Evolutionary conservation across 2,888 invertebrate genomes (phyloP).

Genomic region (Tryphoninae sp.): DNA sequence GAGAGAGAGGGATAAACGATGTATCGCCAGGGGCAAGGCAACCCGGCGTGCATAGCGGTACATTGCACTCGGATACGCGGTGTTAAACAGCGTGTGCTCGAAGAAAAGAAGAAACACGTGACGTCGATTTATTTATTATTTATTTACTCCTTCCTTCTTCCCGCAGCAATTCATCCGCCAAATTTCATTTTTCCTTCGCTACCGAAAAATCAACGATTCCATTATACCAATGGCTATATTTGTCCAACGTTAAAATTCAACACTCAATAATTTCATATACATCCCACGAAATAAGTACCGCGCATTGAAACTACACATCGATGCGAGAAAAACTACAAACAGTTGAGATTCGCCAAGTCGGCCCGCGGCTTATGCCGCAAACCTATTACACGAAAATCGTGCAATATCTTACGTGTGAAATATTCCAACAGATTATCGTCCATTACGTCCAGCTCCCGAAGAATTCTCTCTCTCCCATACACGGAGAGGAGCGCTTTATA

Average conservation of each 20-base stretch:
- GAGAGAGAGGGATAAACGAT: slow-evolving; percentile 47
- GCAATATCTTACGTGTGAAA: slow-evolving; percentile 66
- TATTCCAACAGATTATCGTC: slow-evolving; percentile 68
- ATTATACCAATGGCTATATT: too few species aligned
- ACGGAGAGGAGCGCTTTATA: too few species aligned
- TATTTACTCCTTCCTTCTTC: too few species aligned
- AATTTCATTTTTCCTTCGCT: too few species aligned
- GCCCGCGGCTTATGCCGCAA: neutral
- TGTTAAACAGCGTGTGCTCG: slow-evolving; percentile 65
- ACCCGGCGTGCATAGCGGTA: slow-evolving; percentile 72
- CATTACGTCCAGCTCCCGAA: slow-evolving; percentile 67
- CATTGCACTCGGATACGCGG: slow-evolving; percentile 65
- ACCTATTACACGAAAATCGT: slow-evolving; percentile 29
- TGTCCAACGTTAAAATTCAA: too few species aligned
- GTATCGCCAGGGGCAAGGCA: slow-evolving; percentile 76
- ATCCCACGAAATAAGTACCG: too few species aligned
- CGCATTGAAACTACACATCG: neutral
- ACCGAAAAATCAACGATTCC: too few species aligned
- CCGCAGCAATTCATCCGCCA: too few species aligned
- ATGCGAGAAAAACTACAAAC: slow-evolving; percentile 43
- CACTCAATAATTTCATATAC: too few species aligned
- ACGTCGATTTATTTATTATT: slow-evolving; percentile 61
- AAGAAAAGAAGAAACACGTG: slow-evolving; percentile 64
- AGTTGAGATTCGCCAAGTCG: neutral
- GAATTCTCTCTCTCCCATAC: slow-evolving; percentile 16